phyloP scores from a whole-genome alignment of 2,888 invertebrate species.

The Polylopha cassiicola region DNA sequence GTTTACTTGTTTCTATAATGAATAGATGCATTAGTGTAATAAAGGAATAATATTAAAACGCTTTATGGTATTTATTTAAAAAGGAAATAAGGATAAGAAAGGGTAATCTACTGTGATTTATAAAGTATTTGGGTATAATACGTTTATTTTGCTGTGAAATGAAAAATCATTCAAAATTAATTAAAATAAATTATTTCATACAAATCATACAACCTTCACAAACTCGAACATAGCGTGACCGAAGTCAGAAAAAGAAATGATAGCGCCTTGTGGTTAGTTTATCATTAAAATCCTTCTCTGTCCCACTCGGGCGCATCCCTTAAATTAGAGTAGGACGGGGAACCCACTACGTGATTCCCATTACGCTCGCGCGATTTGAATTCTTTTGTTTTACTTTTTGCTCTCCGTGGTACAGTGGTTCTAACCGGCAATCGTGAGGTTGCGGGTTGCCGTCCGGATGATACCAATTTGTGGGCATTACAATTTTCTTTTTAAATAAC shows the following conservation, averaged over 20 bases:
- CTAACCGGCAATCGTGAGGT: too few relatives aligned
- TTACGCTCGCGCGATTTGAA: slow-evolving; percentile 67
- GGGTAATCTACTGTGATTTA: too few relatives aligned
- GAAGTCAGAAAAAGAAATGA: slow-evolving; percentile 67
- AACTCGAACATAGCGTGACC: slow-evolving; percentile 31
- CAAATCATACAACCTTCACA: slow-evolving; percentile 23
- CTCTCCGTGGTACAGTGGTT: too few relatives aligned
- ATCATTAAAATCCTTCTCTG: slow-evolving; percentile 64
- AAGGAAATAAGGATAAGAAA: too few relatives aligned
- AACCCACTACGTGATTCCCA: slow-evolving; percentile 71
- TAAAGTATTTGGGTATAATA: too few relatives aligned
- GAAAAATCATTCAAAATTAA: too few relatives aligned
- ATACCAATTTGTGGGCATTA: too few relatives aligned
- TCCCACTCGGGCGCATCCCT: slow-evolving; percentile 45
- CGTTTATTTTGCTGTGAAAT: too few relatives aligned
- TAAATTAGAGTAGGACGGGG: slow-evolving; percentile 61
- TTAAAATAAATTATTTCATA: too few relatives aligned
- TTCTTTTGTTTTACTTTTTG: slow-evolving; percentile 64
- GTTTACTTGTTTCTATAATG: slow-evolving; percentile 13
- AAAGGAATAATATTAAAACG: not conserved
- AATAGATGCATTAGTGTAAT: slow-evolving; percentile 10
- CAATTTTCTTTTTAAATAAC: too few relatives aligned
- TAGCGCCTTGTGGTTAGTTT: slow-evolving; percentile 66
- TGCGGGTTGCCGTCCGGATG: slow-evolving; percentile 40
- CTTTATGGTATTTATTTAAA: too few relatives aligned